Evolutionary conservation across 92 coral and sea anemone genomes (phyloP).

Genomic region (Porites cylindrica): DNA sequence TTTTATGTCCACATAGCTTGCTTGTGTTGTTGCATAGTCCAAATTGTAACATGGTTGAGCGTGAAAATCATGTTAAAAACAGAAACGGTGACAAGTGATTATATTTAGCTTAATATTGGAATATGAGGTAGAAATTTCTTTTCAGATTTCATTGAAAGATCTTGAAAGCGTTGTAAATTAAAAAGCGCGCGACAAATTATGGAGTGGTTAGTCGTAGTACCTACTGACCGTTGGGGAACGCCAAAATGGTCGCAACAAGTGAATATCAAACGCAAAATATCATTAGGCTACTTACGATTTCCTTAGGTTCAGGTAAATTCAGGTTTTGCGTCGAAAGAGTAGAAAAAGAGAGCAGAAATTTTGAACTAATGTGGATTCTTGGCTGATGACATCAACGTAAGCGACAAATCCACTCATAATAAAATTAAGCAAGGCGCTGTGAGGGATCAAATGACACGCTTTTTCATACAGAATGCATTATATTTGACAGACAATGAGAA

Average conservation of each 20-base stretch:
- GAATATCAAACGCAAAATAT: not conserved
- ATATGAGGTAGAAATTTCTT: not conserved
- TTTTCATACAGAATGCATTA: not conserved
- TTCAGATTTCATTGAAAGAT: not conserved
- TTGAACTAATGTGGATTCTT: not conserved
- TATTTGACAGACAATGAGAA: slow-evolving; percentile 19
- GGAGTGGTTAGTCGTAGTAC: too few species aligned
- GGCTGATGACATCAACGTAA: slow-evolving; percentile 6
- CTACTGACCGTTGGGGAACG: not conserved
- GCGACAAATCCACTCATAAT: slow-evolving; percentile 6
- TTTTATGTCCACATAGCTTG: too few species aligned
- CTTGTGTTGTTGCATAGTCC: not conserved
- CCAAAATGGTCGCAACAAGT: not conserved
- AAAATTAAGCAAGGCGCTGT: not conserved
- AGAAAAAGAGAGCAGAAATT: not conserved
- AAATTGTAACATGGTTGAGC: not conserved
- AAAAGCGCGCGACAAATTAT: not conserved
- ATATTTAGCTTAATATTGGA: too few species aligned
- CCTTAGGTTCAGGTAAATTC: not conserved
- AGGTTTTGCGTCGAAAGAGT: not conserved
- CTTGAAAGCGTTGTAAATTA: not conserved
- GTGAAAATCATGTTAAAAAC: too few species aligned
- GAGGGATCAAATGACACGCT: slow-evolving; percentile 44
- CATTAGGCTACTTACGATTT: slow-evolving; percentile 18
- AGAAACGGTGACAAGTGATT: too few species aligned